Percentiles rank a stretch among this genome's conserved stretches.
These are phyloP conservation scores for Paralichthys olivaceus DNA, from an alignment of 2,113 vertebrate species.

Conservation along the genomic window DNA sequence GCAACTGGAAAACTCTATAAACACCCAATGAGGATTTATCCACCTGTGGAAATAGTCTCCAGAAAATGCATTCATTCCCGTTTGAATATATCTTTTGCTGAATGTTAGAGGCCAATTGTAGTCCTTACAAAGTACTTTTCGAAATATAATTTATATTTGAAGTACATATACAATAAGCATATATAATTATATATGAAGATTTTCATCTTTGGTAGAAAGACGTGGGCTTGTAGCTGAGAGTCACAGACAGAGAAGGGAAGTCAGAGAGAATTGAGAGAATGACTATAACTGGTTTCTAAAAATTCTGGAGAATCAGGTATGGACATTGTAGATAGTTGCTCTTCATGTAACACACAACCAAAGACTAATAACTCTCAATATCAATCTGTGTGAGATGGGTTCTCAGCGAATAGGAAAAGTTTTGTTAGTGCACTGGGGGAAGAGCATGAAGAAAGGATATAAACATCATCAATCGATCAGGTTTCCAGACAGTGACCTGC, in stretches of 20 bases:
- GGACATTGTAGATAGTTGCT: neutral
- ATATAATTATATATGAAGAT: too few species aligned
- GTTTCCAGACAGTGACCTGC: neutral
- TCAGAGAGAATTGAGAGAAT: neutral
- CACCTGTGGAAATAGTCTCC: too few species aligned
- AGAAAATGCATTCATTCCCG: neutral
- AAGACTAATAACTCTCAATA: neutral
- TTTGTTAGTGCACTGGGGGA: too few species aligned
- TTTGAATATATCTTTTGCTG: neutral
- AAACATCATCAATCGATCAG: neutral
- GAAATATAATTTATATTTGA: too few species aligned
- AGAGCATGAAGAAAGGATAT: neutral
- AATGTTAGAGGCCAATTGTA: too few species aligned
- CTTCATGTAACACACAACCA: neutral
- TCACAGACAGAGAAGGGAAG: neutral
- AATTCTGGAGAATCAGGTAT: neutral
- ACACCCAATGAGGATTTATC: too few species aligned
- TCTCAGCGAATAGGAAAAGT: neutral
- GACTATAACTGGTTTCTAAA: neutral
- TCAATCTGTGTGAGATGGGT: neutral
- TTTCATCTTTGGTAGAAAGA: too few species aligned
- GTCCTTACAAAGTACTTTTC: too few species aligned
- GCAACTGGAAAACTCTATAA: too few species aligned
- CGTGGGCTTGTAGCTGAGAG: neutral
- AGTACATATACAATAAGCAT: too few species aligned